phyloP scores from a whole-genome alignment of 1,140 invertebrate genomes.

The Halictus rubicundus region DNA sequence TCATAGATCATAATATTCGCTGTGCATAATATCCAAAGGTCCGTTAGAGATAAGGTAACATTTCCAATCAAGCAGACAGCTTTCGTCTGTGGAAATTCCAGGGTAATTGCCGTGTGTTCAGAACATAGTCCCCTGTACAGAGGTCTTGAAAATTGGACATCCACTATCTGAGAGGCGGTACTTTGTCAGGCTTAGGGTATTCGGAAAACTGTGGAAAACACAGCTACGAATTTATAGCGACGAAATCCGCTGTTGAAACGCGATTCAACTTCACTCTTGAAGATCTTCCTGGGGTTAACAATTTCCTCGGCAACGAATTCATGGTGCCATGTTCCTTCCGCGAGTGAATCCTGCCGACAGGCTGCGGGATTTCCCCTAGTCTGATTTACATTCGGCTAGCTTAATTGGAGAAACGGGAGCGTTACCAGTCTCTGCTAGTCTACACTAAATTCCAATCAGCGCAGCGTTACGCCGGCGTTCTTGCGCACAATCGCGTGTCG shows the following conservation, averaged over 20 bases:
- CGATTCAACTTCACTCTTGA: not conserved
- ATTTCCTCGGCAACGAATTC: slow-evolving; percentile 32
- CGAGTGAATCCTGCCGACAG: slow-evolving; percentile 36
- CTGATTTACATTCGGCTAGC: slow-evolving; percentile 48
- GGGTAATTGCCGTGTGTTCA: not conserved
- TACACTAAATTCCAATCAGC: slow-evolving; percentile 48
- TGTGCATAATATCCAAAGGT: too few relatives aligned
- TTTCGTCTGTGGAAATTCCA: too few relatives aligned
- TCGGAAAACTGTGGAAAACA: not conserved
- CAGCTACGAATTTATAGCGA: not conserved
- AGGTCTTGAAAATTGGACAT: not conserved
- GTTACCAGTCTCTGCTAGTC: slow-evolving; percentile 30
- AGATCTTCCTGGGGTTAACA: slow-evolving; percentile 35
- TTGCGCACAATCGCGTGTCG: slow-evolving; percentile 9
- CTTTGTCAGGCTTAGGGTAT: not conserved
- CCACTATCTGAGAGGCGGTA: not conserved
- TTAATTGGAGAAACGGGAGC: slow-evolving; percentile 46
- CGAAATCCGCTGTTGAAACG: not conserved
- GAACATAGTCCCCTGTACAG: not conserved
- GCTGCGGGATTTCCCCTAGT: slow-evolving; percentile 24
- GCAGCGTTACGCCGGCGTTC: not conserved
- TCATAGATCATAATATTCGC: too few relatives aligned
- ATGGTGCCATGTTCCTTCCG: slow-evolving; percentile 30
- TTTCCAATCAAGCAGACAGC: not conserved
- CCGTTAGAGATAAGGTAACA: too few relatives aligned